Evolutionary conservation across 2,113 vertebrate species (phyloP).

Genomic region (Machaerirhynchus nigripectus): DNA sequence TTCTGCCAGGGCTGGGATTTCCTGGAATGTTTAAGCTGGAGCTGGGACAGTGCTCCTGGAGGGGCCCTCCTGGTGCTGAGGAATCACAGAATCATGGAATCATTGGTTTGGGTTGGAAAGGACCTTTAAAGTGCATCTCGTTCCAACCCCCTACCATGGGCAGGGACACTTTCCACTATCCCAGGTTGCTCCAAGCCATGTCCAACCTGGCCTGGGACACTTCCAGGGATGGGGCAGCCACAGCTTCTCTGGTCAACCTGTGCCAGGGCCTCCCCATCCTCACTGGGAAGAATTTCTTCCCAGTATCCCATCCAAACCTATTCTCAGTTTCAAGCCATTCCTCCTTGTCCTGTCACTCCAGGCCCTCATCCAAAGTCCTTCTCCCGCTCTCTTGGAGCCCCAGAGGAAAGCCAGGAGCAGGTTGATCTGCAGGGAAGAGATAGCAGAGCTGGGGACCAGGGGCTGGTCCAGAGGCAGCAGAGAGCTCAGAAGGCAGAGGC

Average conservation of each 20-base stretch:
- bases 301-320: background rate
- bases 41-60: background rate
- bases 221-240: background rate
- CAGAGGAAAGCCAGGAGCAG: background rate
- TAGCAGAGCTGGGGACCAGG: background rate
- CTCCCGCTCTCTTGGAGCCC: background rate
- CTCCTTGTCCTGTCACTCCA: background rate
- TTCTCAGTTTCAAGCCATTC: background rate
- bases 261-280: background rate
- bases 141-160: background rate
- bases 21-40: background rate
- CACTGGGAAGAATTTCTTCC: background rate
- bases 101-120: background rate
- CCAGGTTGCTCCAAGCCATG: background rate
- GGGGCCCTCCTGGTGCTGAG: background rate
- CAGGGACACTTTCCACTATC: background rate
- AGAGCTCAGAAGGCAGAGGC: background rate
- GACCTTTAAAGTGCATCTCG: rapidly evolving
- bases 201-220: background rate
- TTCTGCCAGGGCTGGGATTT: background rate
- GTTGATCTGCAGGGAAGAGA: background rate
- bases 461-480: background rate
- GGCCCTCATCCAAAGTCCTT: background rate
- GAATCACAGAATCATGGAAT: background rate
- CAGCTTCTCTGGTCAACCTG: rapidly evolving